Percentiles rank a stretch among this genome's conserved stretches.
These are phyloP conservation scores for Aphelenchoides besseyi DNA, from an alignment of 1,140 invertebrate genomes.

Conservation along the genomic window DNA sequence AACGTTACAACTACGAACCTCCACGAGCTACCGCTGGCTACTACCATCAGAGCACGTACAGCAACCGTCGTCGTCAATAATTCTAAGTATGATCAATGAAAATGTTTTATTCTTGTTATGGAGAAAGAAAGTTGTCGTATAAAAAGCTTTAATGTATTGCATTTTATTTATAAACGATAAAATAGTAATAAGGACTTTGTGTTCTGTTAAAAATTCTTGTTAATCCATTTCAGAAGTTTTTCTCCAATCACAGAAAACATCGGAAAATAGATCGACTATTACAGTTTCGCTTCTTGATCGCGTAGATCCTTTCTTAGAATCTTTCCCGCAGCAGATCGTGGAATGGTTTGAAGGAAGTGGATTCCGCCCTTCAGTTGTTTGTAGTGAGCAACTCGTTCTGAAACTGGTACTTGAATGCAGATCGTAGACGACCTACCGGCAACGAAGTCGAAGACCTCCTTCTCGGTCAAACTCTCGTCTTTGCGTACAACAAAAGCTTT, in stretches of 20 bases:
- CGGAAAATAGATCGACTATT: neutral
- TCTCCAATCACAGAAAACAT: neutral
- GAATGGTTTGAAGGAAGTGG: conserved; percentile 71
- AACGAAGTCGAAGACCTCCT: conserved; percentile 46
- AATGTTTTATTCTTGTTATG: neutral
- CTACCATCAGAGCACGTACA: neutral
- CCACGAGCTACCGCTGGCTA: neutral
- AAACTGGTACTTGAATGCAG: too few relatives aligned
- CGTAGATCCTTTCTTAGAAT: conserved; percentile 70
- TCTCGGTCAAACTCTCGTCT: conserved; percentile 59
- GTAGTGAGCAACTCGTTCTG: conserved; percentile 49
- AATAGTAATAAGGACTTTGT: too few relatives aligned
- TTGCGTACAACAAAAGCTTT: conserved; percentile 73
- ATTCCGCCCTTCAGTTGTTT: conserved; percentile 68
- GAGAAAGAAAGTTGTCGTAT: neutral
- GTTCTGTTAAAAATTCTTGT: too few relatives aligned
- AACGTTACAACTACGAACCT: neutral
- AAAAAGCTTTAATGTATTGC: conserved; percentile 15
- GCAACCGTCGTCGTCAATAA: neutral
- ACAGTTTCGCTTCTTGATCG: conserved; percentile 25
- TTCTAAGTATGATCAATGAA: neutral
- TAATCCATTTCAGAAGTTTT: neutral
- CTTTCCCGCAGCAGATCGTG: conserved; percentile 74
- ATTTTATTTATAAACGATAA: neutral
- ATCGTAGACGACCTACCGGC: too few relatives aligned